Evolutionary conservation across 2,888 invertebrate genomes (phyloP).

Genomic region (Microctonus brassicae): DNA sequence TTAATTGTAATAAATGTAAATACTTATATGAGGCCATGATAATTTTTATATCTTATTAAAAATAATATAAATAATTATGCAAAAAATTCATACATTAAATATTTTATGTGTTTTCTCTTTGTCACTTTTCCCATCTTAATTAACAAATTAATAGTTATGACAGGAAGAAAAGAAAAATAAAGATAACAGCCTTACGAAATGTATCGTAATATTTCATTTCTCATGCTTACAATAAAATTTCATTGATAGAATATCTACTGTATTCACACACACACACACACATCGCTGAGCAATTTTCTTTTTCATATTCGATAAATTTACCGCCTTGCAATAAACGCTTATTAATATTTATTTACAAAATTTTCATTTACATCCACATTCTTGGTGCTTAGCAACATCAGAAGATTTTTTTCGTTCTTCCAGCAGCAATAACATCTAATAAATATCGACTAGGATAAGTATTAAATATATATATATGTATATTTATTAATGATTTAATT

Average conservation of each 20-base stretch:
- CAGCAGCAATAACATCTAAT: background rate
- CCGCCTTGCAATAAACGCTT: background rate
- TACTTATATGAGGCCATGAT: background rate
- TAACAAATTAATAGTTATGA: background rate
- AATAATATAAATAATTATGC: background rate
- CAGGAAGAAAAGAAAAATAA: background rate
- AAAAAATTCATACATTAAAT: background rate
- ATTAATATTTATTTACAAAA: slow-evolving; percentile 24
- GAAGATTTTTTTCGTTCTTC: background rate
- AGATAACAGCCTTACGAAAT: background rate
- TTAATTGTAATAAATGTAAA: background rate
- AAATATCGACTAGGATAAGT: slow-evolving; percentile 32
- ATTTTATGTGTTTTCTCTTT: background rate
- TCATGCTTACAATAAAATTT: background rate
- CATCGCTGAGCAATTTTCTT: background rate
- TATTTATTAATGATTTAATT: background rate
- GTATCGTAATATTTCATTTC: background rate
- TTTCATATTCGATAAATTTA: background rate
- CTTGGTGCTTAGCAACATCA: background rate
- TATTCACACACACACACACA: too few species aligned
- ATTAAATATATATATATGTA: background rate
- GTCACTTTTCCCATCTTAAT: background rate
- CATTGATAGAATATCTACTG: background rate
- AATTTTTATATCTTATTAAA: background rate
- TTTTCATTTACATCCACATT: background rate